phyloP scores from a whole-genome alignment of 2,888 invertebrate species.

The Kryphioiulus occultus region DNA sequence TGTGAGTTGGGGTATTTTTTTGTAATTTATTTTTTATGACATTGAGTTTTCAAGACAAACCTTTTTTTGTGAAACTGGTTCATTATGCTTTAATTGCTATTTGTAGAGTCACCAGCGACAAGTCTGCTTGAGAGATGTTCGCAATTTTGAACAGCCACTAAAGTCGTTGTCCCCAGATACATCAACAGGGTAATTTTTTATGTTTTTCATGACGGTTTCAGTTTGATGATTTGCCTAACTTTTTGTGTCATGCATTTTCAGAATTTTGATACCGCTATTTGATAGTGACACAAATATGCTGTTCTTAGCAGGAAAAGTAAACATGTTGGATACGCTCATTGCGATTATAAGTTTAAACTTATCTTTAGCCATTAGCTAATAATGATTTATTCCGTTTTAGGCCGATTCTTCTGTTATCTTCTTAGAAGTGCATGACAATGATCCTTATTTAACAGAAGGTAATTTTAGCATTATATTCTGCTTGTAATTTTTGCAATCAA shows the following conservation, averaged over 20 bases:
- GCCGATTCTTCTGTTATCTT: constrained; percentile 89
- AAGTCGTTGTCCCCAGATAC: constrained; percentile 83
- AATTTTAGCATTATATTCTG: constrained; percentile 52
- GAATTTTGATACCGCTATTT: constrained; percentile 87
- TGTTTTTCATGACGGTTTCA: background rate
- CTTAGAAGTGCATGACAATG: constrained; percentile 87
- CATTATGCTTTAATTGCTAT: background rate
- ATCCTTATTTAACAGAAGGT: constrained; percentile 89
- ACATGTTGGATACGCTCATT: constrained; percentile 42
- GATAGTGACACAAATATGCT: constrained; percentile 95
- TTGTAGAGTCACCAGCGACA: constrained; percentile 80
- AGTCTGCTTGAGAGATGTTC: constrained; percentile 85
- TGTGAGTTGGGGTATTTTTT: constrained; percentile 60
- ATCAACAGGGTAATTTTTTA: constrained; percentile 74
- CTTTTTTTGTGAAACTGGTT: background rate
- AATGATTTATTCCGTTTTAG: constrained; percentile 54
- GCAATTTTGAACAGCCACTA: constrained; percentile 79
- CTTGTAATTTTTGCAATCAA: background rate
- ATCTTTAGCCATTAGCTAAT: no score
- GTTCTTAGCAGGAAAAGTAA: constrained; percentile 88
- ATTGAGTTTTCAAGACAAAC: background rate
- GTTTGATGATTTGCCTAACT: background rate
- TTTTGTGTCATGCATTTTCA: constrained; percentile 57
- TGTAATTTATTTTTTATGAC: background rate
- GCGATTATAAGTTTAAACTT: background rate